Evolutionary conservation across 2,888 invertebrate species (phyloP).

Genomic region (Neocrepidodera transversa): DNA sequence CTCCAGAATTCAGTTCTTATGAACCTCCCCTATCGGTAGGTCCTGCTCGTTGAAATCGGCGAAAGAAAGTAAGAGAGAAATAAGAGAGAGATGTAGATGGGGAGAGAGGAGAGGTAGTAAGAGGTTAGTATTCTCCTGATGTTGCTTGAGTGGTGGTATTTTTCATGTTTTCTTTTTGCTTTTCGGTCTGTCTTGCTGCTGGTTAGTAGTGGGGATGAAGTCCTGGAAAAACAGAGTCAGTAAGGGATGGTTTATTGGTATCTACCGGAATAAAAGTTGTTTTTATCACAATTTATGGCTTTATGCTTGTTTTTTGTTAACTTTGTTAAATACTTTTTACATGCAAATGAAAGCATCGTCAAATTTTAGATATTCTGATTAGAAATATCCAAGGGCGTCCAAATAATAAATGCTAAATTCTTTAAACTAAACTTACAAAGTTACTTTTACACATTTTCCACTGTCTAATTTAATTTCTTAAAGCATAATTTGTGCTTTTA

Average conservation of each 20-base stretch:
- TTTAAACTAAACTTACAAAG: too few relatives aligned
- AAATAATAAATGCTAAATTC: too few relatives aligned
- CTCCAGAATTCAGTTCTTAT: constrained; percentile 41
- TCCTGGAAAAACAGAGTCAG: constrained; percentile 29
- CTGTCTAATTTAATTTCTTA: too few relatives aligned
- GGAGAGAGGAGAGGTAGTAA: constrained; percentile 27
- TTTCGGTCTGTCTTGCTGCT: constrained; percentile 12
- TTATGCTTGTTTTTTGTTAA: too few relatives aligned
- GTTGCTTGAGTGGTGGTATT: constrained; percentile 35
- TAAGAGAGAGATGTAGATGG: constrained; percentile 34
- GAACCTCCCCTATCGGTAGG: constrained; percentile 38
- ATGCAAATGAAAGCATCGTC: too few relatives aligned
- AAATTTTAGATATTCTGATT: too few relatives aligned
- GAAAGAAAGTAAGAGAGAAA: constrained; percentile 39
- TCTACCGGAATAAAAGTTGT: constrained; percentile 9
- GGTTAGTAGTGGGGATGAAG: constrained; percentile 20
- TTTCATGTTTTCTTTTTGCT: constrained; percentile 33
- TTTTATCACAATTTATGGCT: constrained; percentile 7
- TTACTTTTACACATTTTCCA: too few relatives aligned
- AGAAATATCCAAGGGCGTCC: too few relatives aligned
- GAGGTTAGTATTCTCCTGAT: constrained; percentile 39
- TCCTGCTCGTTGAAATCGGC: constrained; percentile 33
- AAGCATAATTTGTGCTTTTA: too few relatives aligned
- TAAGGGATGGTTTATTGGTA: constrained; percentile 18
- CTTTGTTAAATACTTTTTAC: too few relatives aligned